Conservation (phyloP, 2,797 vertebrate genomes). For the Gymnoscopelus braueri region DNA sequence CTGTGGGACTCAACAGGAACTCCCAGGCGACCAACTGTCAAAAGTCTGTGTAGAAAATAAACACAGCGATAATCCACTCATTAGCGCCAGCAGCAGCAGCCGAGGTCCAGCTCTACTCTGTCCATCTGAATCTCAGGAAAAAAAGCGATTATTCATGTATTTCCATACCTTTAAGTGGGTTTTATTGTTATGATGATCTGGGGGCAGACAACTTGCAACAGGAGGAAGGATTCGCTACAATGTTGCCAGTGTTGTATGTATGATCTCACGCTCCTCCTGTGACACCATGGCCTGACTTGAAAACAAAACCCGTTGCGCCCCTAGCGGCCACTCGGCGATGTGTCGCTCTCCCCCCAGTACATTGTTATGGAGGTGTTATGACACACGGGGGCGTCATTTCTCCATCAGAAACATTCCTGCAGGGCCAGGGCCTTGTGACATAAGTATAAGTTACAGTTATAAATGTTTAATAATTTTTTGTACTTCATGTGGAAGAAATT, state of each 20-base stretch:
- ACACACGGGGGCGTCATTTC: constrained; percentile 48
- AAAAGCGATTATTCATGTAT: background rate
- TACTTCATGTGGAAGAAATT: no score
- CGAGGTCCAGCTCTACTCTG: background rate
- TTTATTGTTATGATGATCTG: no score
- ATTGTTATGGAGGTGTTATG: constrained; percentile 19
- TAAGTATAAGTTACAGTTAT: no score
- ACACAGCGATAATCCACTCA: constrained; percentile 9
- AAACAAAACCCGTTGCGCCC: constrained; percentile 11
- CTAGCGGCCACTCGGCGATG: background rate
- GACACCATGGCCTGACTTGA: background rate
- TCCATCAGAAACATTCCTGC: background rate
- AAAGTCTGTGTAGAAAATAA: constrained; percentile 16
- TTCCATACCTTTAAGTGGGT: background rate
- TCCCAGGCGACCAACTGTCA: constrained; percentile 23
- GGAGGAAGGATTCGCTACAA: background rate
- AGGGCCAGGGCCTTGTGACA: no score
- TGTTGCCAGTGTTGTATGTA: background rate
- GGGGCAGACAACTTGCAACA: constrained; percentile 21
- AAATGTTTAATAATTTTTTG: no score
- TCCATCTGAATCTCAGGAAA: background rate
- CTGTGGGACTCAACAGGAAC: constrained; percentile 11
- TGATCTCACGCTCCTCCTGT: constrained; percentile 43
- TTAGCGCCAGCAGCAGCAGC: background rate
- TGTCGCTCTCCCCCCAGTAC: no score